A percentile compares a stretch with the other conserved stretches of the same genome.
These are phyloP conservation scores for Oryzaephilus surinamensis DNA, from an alignment of 1,140 invertebrate species.

Conservation along the genomic window DNA sequence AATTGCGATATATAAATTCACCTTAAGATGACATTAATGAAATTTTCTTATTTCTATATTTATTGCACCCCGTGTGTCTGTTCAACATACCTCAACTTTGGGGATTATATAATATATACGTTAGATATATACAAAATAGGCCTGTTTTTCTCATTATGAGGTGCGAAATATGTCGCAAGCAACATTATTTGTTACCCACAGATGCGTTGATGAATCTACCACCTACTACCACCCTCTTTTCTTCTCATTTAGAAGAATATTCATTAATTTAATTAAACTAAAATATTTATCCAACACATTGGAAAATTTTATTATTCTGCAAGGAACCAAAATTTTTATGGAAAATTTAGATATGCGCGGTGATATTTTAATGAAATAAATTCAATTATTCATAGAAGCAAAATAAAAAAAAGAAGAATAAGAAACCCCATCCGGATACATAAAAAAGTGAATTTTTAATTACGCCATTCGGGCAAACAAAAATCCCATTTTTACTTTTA, in stretches of 20 bases:
- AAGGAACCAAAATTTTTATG: no score
- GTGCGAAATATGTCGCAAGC: slow-evolving; percentile 6
- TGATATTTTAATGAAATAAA: no score
- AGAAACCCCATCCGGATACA: slow-evolving; percentile 2
- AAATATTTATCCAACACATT: slow-evolving; percentile 5
- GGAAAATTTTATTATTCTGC: slow-evolving; percentile 3
- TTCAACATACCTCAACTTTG: slow-evolving; percentile 7
- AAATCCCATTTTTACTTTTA: slow-evolving; percentile 38
- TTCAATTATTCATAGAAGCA: no score
- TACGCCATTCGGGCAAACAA: slow-evolving; percentile 33
- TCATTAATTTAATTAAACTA: slow-evolving; percentile 3
- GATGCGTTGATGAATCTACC: background rate
- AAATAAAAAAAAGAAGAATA: no score
- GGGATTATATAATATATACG: background rate
- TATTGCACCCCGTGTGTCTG: slow-evolving; percentile 28
- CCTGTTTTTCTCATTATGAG: slow-evolving; percentile 7
- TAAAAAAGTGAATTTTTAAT: slow-evolving; percentile 33
- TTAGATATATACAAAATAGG: background rate
- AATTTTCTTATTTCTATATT: slow-evolving; percentile 40
- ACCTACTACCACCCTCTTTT: no score
- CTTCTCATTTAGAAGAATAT: no score
- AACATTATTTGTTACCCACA: background rate
- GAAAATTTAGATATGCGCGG: no score
- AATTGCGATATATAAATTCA: slow-evolving; percentile 43
- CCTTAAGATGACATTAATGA: slow-evolving; percentile 45